A percentile compares a stretch with the other conserved stretches of the same genome.
phyloP scores from a whole-genome alignment of 2,113 vertebrate genomes.

The Mastomys coucha region DNA sequence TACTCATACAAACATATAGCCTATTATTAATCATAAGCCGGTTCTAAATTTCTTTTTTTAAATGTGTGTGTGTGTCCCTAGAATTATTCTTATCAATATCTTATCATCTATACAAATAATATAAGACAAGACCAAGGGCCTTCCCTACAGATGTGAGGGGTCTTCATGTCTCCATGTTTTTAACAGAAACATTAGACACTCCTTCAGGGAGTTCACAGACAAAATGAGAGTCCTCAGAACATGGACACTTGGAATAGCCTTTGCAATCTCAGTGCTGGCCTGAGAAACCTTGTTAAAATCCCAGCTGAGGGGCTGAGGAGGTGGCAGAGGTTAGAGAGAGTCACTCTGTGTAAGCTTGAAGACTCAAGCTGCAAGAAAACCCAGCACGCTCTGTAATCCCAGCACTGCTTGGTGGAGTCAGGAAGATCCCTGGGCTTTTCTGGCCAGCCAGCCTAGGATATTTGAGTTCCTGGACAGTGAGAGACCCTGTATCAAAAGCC shows the following conservation, averaged over 20 bases:
- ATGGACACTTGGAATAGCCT: too few relatives aligned
- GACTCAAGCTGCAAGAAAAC: background rate
- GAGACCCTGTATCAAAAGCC: background rate
- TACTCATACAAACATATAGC: background rate
- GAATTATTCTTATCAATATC: background rate
- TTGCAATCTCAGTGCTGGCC: background rate
- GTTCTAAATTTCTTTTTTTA: background rate
- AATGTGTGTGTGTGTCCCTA: background rate
- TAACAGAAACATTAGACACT: background rate
- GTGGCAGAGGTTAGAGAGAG: background rate
- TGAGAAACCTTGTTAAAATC: background rate
- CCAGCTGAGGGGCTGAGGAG: background rate
- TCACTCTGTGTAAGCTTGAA: background rate
- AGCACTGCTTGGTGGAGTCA: background rate
- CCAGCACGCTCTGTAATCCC: background rate
- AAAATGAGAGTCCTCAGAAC: background rate
- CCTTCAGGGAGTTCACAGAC: background rate
- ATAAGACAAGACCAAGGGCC: background rate
- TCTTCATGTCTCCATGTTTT: background rate
- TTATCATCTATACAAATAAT: background rate
- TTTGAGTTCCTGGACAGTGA: background rate
- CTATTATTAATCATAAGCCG: background rate
- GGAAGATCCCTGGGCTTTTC: background rate
- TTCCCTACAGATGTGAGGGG: background rate
- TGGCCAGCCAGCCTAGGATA: background rate